Conservation (phyloP, 2,113 vertebrate genomes). For the Phasianus colchicus region DNA sequence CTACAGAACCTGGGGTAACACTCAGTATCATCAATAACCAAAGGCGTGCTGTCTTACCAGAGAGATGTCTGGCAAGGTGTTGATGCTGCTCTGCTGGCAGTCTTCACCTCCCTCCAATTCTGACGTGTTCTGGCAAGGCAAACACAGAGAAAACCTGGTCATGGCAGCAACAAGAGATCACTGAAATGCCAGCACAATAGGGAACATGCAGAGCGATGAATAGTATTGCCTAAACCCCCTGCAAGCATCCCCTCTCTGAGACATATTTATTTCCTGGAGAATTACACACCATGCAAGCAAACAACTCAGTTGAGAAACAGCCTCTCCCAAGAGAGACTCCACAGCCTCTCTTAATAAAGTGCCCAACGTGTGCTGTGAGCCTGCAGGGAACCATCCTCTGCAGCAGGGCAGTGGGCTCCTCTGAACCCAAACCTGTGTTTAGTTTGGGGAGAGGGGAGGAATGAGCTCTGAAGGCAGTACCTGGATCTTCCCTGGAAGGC, state of each 20-base stretch:
- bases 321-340: neutral
- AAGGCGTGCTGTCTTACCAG: constrained; percentile 83
- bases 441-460: neutral
- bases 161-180: neutral
- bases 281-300: rapidly evolving
- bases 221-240: neutral
- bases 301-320: rapidly evolving
- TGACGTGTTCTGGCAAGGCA: constrained; percentile 84
- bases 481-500: neutral
- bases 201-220: neutral
- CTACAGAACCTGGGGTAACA: neutral
- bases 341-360: neutral
- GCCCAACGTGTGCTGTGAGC: neutral
- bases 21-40: rapidly evolving
- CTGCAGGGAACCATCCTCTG: rapidly evolving
- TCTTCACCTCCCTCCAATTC: constrained; percentile 83
- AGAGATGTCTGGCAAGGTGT: constrained; percentile 88
- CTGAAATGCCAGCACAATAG: rapidly evolving
- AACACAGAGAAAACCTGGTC: neutral
- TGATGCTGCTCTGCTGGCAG: constrained; percentile 78
- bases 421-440: neutral
- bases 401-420: neutral
- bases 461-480: neutral
- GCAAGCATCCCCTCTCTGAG: neutral
- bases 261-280: neutral